Conservation (phyloP, 2,888 invertebrate genomes). For the Hedya salicella region DNA sequence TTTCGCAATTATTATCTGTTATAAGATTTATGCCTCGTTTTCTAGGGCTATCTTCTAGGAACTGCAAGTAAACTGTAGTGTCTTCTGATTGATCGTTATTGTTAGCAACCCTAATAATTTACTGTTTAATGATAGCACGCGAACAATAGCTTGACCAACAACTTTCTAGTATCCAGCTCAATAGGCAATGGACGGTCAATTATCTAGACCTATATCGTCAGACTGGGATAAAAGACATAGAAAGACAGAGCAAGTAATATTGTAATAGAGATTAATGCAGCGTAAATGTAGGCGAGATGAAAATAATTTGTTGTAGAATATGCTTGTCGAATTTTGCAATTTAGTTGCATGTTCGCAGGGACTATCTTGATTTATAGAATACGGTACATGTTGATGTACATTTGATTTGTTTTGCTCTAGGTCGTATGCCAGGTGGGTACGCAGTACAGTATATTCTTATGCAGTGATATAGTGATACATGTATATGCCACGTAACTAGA, state of each 20-base stretch:
- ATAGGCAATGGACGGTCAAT: slow-evolving; percentile 20
- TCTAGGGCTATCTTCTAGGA: slow-evolving; percentile 3
- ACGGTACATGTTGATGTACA: not conserved
- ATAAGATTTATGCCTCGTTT: not conserved
- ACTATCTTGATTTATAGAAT: not conserved
- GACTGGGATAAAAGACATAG: slow-evolving; percentile 1
- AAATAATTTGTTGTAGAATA: slow-evolving; percentile 10
- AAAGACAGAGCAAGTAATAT: slow-evolving; percentile 9
- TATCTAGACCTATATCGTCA: slow-evolving; percentile 6
- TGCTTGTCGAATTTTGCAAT: slow-evolving; percentile 13
- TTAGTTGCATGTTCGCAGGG: slow-evolving; percentile 12
- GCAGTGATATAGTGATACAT: too few relatives aligned
- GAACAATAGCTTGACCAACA: slow-evolving; percentile 16
- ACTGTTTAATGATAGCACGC: slow-evolving; percentile 6
- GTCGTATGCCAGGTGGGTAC: too few relatives aligned
- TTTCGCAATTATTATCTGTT: not conserved
- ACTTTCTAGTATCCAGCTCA: slow-evolving; percentile 22
- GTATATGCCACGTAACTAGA: too few relatives aligned
- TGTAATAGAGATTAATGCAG: slow-evolving; percentile 21
- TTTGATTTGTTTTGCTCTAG: too few relatives aligned
- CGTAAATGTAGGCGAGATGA: not conserved
- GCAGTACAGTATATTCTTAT: too few relatives aligned
- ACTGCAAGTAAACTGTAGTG: slow-evolving; percentile 1
- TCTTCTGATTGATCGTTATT: slow-evolving; percentile 14
- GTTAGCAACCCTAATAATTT: slow-evolving; percentile 14